Evolutionary conservation across 2,888 invertebrate genomes (phyloP), one percentile per base, ranked within the genome.

Genomic region (Nomada lathburiana): DNA sequence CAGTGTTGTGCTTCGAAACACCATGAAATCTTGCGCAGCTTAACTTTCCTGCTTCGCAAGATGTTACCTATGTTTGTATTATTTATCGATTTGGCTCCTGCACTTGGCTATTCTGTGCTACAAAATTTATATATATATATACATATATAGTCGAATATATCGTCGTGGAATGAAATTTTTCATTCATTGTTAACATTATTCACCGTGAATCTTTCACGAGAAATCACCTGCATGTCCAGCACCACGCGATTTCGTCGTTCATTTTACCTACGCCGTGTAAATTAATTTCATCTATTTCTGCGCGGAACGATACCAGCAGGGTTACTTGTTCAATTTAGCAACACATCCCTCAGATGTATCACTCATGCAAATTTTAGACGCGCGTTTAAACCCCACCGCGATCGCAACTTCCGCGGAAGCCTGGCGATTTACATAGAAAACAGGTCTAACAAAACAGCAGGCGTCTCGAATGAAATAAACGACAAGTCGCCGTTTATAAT

Each of bases 31-130:
- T 76, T 72, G 13, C n/a, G 36, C 1, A 26, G 20, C 59, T 20
- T 53, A 75, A 59, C 42, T 47, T 68, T 60, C 70, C 13, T n/a
- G 67, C 36, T 16, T 44, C 50, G 71, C 60, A 36, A 71, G 73
- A 64, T 78, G 78, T 81, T 85, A 79, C 84, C 80, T 76, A 64
- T 62, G 75, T 80, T 82, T 85, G 77, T 80, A 85, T 82, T 83
- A 57, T 55, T 53, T 82, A 55, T 75, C 78, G 80, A 86, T 87
- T 82, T 82, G 76, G 74, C 83, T 76, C 47, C 47, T 47, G 16
- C 47, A 47, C 47, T 11, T 10, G 47, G 16, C 47, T 47, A 47
- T 13, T 47, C 47, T 47, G 10, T 16, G 11, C 47, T 4, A 16
- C 47, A 16, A 47, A 47, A 47, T 47, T 47, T 36, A 7, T 36